Base-by-base conservation (phyloP, 2,797 vertebrate genomes). In the Myotis pilosus region DNA sequence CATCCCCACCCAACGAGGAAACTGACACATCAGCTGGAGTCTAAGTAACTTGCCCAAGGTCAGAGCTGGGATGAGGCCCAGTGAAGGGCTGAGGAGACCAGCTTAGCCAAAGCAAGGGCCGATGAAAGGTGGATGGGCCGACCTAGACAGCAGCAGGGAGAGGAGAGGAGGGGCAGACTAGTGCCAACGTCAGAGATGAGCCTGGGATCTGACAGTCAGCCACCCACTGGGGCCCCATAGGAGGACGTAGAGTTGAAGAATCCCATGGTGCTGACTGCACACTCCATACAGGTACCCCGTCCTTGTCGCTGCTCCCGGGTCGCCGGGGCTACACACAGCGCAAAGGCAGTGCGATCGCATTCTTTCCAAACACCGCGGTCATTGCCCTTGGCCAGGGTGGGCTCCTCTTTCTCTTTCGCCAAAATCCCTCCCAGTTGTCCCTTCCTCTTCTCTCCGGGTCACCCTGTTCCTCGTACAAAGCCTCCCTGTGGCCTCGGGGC, bases 241-340 rank as follows among this genome's bases (percentile, higher is more conserved):
- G 33, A 17, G 22, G 6, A 13, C 13, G 38, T 41, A 30, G 4
- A n/a, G 33, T 6, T 12, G 33, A 23, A 36, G 6, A 82, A 33
- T 13, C 68, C 17, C 55, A 16, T 25, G 16, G 30, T 68, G 64
- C n/a, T 0, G 11, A 68, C 71, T 16, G 25, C 41, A 17, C 13
- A 72, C 71, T 28, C 22, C 7, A 0, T 10, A 11, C 22, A 30
- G 4, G 6, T 38, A 8, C 5, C n/a, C 12, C 33, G 30, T 25
- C 51, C 47, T 12, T 19, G 28, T 9, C 25, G 1, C 23, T 4
- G 53, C n/a, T 20, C 41, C n/a, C 6, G 0, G 12, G 9, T 3
- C 0, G 3, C n/a, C 19, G 2, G 19, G 13, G 23, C 30, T 30
- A 4, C 62, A 19, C 15, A 0, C 2, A 3, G 9, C 2, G 9